These are phyloP conservation scores for Anableps anableps DNA, from an alignment of 2,797 vertebrate species.

Conservation along the genomic window DNA sequence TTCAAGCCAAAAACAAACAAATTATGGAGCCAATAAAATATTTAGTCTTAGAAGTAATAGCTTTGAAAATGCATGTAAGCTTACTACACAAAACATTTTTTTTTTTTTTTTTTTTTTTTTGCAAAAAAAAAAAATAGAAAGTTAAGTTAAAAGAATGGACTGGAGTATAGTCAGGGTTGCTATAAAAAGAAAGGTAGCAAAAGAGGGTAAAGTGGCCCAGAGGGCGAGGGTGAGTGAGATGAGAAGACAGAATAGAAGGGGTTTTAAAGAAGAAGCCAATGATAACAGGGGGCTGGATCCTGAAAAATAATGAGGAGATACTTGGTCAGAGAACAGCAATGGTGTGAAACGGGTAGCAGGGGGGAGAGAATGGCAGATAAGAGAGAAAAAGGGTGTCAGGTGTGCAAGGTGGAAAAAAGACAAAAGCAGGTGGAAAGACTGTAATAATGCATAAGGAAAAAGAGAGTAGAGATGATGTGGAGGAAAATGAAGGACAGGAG, in stretches of 20 bases:
- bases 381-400: conserved; percentile 50
- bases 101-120: not conserved
- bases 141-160: conserved; percentile 24
- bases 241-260: conserved; percentile 41
- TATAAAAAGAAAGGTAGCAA: conserved; percentile 51
- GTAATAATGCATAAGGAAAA: conserved; percentile 21
- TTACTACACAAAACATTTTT: not conserved
- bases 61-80: not conserved
- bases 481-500: conserved; percentile 43
- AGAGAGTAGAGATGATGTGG: conserved; percentile 21
- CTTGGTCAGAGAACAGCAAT: conserved; percentile 49
- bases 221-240: conserved; percentile 39
- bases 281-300: conserved; percentile 45
- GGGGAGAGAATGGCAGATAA: conserved; percentile 39
- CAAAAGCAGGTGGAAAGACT: conserved; percentile 6
- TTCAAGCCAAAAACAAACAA: not conserved
- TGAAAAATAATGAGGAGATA: conserved; percentile 63
- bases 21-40: not conserved
- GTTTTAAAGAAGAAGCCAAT: conserved; percentile 40
- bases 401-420: conserved; percentile 28
- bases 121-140: conserved; percentile 13
- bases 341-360: conserved; percentile 55
- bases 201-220: conserved; percentile 44
- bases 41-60: not conserved
- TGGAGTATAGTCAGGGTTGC: conserved; percentile 8